phyloP scores from a whole-genome alignment of 2,888 invertebrate genomes.

The Protonemura montana region DNA sequence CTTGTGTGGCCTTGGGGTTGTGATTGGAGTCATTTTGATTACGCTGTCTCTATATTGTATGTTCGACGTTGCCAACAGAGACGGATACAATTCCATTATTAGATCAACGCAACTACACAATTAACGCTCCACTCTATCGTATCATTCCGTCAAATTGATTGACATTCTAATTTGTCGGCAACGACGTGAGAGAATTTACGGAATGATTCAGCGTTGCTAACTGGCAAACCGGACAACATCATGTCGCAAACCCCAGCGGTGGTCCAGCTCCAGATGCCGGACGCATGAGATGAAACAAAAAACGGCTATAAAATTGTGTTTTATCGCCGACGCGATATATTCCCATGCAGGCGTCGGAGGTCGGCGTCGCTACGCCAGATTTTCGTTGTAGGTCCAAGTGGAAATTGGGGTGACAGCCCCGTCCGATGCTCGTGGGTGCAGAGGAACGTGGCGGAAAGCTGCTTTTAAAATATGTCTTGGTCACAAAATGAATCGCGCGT shows the following conservation, averaged over 20 bases:
- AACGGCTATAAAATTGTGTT: neutral
- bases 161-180: neutral
- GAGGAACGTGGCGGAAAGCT: neutral
- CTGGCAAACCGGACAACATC: neutral
- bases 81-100: too few species aligned
- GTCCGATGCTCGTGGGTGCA: neutral
- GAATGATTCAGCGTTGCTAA: neutral
- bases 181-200: neutral
- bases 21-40: too few species aligned
- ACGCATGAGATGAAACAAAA: too few species aligned
- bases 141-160: neutral
- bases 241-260: neutral
- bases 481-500: neutral
- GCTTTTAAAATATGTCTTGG: neutral
- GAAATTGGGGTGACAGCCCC: too few species aligned
- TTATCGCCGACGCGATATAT: neutral
- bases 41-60: too few species aligned
- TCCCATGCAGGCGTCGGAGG: neutral
- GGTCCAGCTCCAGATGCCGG: too few species aligned
- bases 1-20: too few species aligned
- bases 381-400: neutral
- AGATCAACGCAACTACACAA: too few species aligned
- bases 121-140: too few species aligned
- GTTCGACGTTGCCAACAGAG: too few species aligned
- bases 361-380: neutral